A percentile compares a stretch with the other conserved stretches of the same genome.
Conservation (phyloP, 2,797 vertebrate species). For the Hypotaenidia okinawae region DNA sequence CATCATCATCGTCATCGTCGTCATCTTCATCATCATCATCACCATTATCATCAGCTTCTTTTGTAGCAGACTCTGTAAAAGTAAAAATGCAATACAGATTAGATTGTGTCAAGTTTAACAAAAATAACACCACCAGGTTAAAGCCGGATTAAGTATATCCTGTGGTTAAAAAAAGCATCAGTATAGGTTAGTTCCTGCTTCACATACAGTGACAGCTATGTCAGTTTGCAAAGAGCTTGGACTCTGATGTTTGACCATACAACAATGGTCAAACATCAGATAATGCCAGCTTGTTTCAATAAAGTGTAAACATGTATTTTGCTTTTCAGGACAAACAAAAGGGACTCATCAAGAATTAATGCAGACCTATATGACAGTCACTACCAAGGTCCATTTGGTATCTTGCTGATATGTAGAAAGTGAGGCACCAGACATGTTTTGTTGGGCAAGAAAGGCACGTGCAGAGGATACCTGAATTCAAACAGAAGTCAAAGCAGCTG, state of each 20-base stretch:
- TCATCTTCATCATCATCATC: conserved; percentile 75
- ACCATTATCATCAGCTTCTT: conserved; percentile 56
- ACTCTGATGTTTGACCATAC: not conserved
- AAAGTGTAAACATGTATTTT: not conserved
- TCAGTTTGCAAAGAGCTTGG: not conserved
- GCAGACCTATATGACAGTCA: not conserved
- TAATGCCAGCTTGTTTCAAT: not conserved
- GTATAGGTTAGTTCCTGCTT: not conserved
- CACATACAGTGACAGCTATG: not conserved
- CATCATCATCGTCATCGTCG: conserved; percentile 78
- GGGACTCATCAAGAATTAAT: not conserved
- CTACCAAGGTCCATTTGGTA: rapidly evolving
- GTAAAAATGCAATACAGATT: not conserved
- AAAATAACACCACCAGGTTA: not conserved
- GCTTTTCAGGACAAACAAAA: not conserved
- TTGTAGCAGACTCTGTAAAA: conserved; percentile 54
- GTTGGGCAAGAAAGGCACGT: not conserved
- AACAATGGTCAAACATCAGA: too few species aligned
- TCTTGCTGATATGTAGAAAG: not conserved
- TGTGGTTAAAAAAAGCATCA: not conserved
- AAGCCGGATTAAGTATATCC: not conserved
- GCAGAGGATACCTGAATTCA: not conserved
- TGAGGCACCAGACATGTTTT: not conserved
- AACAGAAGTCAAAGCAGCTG: not conserved
- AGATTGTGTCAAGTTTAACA: not conserved